These are phyloP conservation scores for Drosophila pseudoananassae DNA, from an alignment of 1,140 invertebrate genomes.

Conservation along the genomic window DNA sequence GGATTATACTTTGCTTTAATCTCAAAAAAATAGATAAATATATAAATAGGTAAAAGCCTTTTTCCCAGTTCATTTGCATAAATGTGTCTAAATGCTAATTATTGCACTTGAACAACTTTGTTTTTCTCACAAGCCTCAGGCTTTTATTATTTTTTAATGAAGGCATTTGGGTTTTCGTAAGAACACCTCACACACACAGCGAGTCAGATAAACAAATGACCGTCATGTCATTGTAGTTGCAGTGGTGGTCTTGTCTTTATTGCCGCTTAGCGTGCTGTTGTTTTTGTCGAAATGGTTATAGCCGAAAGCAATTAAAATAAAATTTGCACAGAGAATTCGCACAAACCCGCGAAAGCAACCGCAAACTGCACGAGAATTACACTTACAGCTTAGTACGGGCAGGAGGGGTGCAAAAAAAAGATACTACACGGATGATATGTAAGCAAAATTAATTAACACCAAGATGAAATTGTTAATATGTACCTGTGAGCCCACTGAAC, in stretches of 20 bases:
- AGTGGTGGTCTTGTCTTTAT: constrained; percentile 23
- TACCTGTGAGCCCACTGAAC: constrained; percentile 13
- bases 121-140: constrained; percentile 1
- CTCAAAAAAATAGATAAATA: neutral
- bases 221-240: constrained; percentile 37
- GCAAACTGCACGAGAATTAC: constrained; percentile 55
- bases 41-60: neutral
- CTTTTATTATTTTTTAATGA: constrained; percentile 69
- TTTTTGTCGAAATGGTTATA: constrained; percentile 45
- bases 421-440: constrained; percentile 20
- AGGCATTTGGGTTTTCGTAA: constrained; percentile 40
- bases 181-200: constrained; percentile 8
- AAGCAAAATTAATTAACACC: constrained; percentile 72
- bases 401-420: constrained; percentile 23
- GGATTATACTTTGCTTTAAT: neutral
- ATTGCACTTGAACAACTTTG: constrained; percentile 9
- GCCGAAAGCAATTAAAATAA: constrained; percentile 72
- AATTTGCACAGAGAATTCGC: constrained; percentile 66
- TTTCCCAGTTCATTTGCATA: constrained; percentile 2
- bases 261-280: constrained; percentile 12
- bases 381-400: neutral
- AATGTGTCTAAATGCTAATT: constrained; percentile 11
- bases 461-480: constrained; percentile 49
- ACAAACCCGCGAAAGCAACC: constrained; percentile 44
- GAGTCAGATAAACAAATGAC: constrained; percentile 21